Percentiles rank a stretch among this genome's conserved stretches.
These are phyloP conservation scores for Ctenosaura bakeri DNA, from an alignment of 2,797 vertebrate species.

Conservation along the genomic window DNA sequence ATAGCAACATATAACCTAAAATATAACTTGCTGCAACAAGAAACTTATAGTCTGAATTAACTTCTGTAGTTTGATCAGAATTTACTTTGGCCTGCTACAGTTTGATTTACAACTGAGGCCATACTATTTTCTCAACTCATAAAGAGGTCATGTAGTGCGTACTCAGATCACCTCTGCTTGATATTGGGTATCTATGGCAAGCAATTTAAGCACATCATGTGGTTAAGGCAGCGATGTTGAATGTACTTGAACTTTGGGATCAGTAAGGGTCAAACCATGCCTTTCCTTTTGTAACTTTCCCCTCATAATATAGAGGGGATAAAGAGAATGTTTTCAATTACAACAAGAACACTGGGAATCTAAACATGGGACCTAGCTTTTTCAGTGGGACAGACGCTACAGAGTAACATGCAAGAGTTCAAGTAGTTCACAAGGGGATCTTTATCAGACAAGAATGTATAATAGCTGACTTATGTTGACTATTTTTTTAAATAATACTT, in stretches of 20 bases:
- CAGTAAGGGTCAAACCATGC: background rate
- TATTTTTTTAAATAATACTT: background rate
- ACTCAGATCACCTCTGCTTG: background rate
- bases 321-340: slow-evolving; percentile 44
- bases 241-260: background rate
- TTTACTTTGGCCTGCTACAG: background rate
- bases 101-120: background rate
- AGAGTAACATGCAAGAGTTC: slow-evolving; percentile 11
- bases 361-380: slow-evolving; percentile 21
- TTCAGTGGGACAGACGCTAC: background rate
- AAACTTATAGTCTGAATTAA: background rate
- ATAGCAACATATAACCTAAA: background rate
- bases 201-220: background rate
- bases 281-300: slow-evolving; percentile 29
- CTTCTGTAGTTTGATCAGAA: background rate
- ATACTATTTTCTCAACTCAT: background rate
- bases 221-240: background rate
- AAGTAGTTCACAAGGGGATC: background rate
- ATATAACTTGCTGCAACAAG: background rate
- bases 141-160: background rate
- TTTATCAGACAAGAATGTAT: background rate
- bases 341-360: slow-evolving; percentile 38
- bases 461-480: background rate
- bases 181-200: background rate
- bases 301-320: slow-evolving; percentile 1